These are phyloP conservation scores for Pristionchus exspectatus DNA, from an alignment of 2,888 invertebrate species.

Conservation along the genomic window DNA sequence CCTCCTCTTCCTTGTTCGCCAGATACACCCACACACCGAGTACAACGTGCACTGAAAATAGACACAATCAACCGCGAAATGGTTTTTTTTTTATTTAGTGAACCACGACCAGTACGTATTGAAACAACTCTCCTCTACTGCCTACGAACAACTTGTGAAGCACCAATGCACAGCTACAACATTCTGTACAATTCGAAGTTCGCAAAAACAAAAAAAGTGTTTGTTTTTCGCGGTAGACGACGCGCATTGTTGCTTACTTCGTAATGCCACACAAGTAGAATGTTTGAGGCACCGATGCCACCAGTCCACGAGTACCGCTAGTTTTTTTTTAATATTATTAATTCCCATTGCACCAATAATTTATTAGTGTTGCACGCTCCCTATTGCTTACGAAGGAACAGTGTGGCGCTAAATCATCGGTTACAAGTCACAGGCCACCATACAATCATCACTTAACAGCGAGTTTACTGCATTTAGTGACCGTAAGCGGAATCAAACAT, in stretches of 20 bases:
- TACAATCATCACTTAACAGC: background rate
- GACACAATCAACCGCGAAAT: background rate
- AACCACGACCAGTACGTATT: background rate
- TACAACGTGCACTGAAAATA: slow-evolving; percentile 72
- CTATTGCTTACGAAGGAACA: background rate
- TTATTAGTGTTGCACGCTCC: background rate
- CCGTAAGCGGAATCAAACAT: no score
- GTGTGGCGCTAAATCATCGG: no score
- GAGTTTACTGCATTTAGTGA: background rate
- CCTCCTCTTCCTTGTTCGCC: slow-evolving; percentile 43
- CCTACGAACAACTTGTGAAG: background rate
- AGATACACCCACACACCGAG: slow-evolving; percentile 70
- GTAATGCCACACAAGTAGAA: no score
- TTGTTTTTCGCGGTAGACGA: no score
- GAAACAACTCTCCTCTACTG: background rate
- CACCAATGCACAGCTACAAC: no score
- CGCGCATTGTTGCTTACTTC: no score
- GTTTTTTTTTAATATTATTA: no score
- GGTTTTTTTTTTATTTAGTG: background rate
- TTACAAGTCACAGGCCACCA: slow-evolving; percentile 20
- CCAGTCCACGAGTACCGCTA: no score
- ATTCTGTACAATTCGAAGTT: background rate
- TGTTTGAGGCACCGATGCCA: no score
- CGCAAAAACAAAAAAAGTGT: no score
- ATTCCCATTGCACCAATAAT: no score